Conservation (phyloP, 53 echinoderm and acorn worm species). For the Patiria pectinifera region DNA sequence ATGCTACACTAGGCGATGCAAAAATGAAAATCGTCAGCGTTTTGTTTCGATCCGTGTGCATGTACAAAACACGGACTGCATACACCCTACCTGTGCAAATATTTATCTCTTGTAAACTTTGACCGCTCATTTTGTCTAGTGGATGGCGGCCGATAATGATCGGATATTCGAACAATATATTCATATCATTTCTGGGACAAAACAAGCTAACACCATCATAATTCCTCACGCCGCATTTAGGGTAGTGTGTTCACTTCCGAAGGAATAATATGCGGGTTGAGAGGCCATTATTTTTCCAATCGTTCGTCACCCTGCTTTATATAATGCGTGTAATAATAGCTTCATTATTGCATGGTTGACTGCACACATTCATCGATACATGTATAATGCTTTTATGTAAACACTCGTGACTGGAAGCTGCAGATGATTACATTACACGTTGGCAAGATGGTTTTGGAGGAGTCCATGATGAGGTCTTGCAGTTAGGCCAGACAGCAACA, state of each 20-base stretch:
- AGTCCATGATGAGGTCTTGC: neutral
- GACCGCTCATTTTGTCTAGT: neutral
- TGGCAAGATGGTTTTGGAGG: neutral
- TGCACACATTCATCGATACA: neutral
- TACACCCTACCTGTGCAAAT: neutral
- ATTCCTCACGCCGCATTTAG: too few species aligned
- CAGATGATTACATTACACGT: neutral
- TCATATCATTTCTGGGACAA: neutral
- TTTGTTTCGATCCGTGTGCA: too few species aligned
- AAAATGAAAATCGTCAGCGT: neutral
- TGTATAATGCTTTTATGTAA: neutral
- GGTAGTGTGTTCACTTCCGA: neutral
- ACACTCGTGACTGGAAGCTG: neutral
- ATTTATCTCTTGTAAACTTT: conserved; percentile 14
- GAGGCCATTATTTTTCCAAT: neutral
- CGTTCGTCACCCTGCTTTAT: neutral
- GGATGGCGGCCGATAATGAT: neutral
- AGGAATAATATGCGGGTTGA: neutral
- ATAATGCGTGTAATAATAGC: neutral
- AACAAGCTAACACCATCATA: too few species aligned
- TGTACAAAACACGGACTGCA: neutral
- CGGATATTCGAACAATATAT: neutral
- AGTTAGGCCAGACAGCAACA: neutral
- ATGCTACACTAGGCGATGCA: neutral
- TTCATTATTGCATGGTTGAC: neutral